Base-by-base conservation (phyloP, 2,888 invertebrate genomes). In the Sturmia bella region DNA sequence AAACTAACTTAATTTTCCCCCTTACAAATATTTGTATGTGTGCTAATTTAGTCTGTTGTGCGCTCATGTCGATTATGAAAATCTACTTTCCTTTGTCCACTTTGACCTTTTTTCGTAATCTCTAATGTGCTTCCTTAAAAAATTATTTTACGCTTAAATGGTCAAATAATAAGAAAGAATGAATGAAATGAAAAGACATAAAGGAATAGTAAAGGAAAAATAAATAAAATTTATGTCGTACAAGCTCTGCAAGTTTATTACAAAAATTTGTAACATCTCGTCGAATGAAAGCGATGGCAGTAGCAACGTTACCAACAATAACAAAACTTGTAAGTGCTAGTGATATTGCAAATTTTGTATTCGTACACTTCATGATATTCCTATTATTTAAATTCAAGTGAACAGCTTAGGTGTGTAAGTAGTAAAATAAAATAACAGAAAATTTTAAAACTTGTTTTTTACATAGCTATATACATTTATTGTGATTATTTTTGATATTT, bases 201-300 rank as follows among this genome's bases (percentile, higher is more conserved):
- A 41, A 43, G 39, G 69, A 63, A 70, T 57, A 59, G 41, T 43
- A 56, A 66, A 66, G 68, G n/a, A 15, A 69, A 57, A 77, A 78
- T 66, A 78, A 75, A 78, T 82, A 70, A 82, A 70, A 78, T 78
- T 82, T 74, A 82, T 82, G 82, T 82, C 75, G n/a, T 64, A 78
- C 82, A 74, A 78, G 52, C 74, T 74, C 45, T 56, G 48, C 54
- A 52, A 74, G 70, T 82, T 82, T 70, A 75, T 75, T 82, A 70
- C 41, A 78, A 74, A 69, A 74, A 82, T 82, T 78, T 78, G 54
- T 64, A 74, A 66, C 63, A 74, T 41, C 63, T 56, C 45, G 27
- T 43, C 57, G 52, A 19, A 64, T 45, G 63, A 54, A 37, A 74
- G 48, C 68, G 15, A 11, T 1, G 9, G 17, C 45, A 57, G 54